A percentile compares a stretch with the other conserved stretches of the same genome.
Evolutionary conservation across 2,797 vertebrate species (phyloP).

Genomic region (Hybognathus amarus): DNA sequence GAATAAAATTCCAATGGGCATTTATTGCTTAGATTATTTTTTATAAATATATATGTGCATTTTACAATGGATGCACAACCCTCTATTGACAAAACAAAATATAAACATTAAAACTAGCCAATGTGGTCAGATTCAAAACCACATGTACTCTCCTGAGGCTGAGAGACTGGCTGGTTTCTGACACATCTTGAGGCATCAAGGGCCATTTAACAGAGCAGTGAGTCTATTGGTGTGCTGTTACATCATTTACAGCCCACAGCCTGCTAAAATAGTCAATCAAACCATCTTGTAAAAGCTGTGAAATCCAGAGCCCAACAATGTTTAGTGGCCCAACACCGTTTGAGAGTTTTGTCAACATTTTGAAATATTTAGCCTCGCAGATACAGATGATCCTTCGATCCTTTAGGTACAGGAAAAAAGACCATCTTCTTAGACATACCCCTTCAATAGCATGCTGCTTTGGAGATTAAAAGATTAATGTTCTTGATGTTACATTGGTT

Average conservation of each 20-base stretch:
- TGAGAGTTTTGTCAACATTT: not conserved
- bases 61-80: not conserved
- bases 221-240: constrained; percentile 30
- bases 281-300: not conserved
- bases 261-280: constrained; percentile 15
- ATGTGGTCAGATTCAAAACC: constrained; percentile 37
- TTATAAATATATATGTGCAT: not conserved
- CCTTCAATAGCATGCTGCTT: not conserved
- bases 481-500: not conserved
- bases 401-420: not conserved
- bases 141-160: not conserved
- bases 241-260: constrained; percentile 23
- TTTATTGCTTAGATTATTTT: not conserved
- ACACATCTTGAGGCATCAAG: constrained; percentile 19
- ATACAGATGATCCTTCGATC: constrained; percentile 1
- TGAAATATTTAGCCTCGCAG: not conserved
- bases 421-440: not conserved
- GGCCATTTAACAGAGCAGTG: constrained; percentile 18
- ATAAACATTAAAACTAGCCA: not conserved
- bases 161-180: constrained; percentile 7
- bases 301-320: not conserved
- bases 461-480: not conserved
- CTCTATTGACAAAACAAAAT: not conserved
- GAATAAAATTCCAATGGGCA: not conserved
- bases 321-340: not conserved